Evolutionary conservation across 2,797 vertebrate genomes (phyloP).

Genomic region (Eutrigla gurnardus): DNA sequence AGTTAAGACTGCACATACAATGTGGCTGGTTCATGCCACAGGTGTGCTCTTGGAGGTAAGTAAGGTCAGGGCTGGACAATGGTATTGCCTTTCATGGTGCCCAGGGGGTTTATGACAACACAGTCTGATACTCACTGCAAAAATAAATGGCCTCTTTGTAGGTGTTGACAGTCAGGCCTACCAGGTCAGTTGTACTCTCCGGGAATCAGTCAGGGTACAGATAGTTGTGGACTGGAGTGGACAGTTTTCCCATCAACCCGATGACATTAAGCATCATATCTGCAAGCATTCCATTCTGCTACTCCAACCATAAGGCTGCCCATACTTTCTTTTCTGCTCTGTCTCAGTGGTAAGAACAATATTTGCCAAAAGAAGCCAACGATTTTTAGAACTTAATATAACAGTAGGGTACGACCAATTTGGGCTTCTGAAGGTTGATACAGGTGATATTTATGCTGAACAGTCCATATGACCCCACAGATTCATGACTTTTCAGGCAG

Average conservation of each 20-base stretch:
- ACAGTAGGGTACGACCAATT: background rate
- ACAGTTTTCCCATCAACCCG: slow-evolving; percentile 7
- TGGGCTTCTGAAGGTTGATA: background rate
- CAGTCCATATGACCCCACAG: background rate
- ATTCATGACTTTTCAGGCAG: background rate
- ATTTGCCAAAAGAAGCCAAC: background rate
- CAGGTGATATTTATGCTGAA: background rate
- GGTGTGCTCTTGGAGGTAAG: background rate
- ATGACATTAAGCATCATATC: slow-evolving; percentile 10
- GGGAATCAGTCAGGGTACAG: background rate
- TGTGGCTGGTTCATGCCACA: no score
- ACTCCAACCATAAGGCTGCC: background rate
- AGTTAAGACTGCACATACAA: background rate
- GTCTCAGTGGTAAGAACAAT: background rate
- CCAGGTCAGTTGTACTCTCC: background rate
- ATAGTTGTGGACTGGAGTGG: background rate
- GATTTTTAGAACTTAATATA: background rate
- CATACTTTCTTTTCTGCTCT: background rate
- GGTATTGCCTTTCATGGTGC: background rate
- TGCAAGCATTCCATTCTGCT: slow-evolving; percentile 1
- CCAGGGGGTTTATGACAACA: background rate
- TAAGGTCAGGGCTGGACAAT: background rate
- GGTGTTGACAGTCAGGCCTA: background rate
- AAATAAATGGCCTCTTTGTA: background rate
- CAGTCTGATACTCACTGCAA: background rate